phyloP scores from a whole-genome alignment of 2,888 invertebrate species.

The Isotomurus palustris region DNA sequence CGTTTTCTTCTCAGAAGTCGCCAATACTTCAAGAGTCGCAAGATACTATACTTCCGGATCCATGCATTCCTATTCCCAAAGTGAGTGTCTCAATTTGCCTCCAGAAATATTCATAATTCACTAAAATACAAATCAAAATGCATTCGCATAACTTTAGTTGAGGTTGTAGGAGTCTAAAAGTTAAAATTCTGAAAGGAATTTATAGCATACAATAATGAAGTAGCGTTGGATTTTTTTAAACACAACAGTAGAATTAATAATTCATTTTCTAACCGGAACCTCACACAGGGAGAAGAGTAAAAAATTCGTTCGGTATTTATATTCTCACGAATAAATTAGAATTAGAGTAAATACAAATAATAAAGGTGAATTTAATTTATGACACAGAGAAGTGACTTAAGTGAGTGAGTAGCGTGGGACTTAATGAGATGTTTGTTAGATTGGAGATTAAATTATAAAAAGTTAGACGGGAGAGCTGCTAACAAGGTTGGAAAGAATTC shows the following conservation, averaged over 20 bases:
- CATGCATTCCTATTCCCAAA: conserved; percentile 46
- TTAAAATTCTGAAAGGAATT: not conserved
- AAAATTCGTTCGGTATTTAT: not conserved
- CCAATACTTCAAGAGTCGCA: conserved; percentile 40
- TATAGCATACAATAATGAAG: not conserved
- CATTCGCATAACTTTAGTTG: not conserved
- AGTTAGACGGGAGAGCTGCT: too few relatives aligned
- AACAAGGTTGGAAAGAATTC: too few relatives aligned
- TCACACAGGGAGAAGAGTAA: not conserved
- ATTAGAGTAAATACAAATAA: too few relatives aligned
- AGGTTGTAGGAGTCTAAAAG: not conserved
- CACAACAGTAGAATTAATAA: not conserved
- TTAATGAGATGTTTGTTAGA: too few relatives aligned
- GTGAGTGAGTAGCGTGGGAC: too few relatives aligned
- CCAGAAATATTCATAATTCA: not conserved
- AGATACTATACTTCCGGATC: conserved; percentile 40
- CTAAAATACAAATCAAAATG: not conserved
- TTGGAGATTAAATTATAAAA: too few relatives aligned
- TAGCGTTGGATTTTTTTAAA: not conserved
- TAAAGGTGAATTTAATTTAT: too few relatives aligned
- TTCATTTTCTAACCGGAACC: not conserved
- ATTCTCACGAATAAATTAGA: not conserved
- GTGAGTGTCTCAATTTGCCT: conserved; percentile 23
- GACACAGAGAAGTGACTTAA: too few relatives aligned
- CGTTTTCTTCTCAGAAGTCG: conserved; percentile 45